Evolutionary conservation across 2,797 vertebrate species (phyloP).

Genomic region (Oceanodroma leucorhoa): DNA sequence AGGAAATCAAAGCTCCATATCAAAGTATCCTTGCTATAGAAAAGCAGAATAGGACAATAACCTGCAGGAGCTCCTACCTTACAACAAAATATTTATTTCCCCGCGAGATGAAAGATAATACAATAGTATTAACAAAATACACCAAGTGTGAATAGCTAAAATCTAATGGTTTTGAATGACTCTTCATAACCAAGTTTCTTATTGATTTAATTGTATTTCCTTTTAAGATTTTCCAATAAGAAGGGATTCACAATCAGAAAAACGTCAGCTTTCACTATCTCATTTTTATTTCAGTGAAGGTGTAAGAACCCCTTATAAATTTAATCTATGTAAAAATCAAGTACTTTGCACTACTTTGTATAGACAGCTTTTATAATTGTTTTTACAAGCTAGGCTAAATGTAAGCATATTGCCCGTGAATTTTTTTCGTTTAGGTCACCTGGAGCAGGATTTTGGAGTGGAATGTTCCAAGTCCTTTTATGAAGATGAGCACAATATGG

Average conservation of each 20-base stretch:
- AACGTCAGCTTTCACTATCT: background rate
- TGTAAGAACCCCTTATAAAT: background rate
- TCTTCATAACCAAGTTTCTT: background rate
- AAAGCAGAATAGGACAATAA: background rate
- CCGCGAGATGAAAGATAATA: background rate
- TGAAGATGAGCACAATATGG: background rate
- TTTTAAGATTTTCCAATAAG: background rate
- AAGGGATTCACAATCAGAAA: background rate
- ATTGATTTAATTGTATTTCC: background rate
- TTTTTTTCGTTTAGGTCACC: background rate
- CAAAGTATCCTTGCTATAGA: background rate
- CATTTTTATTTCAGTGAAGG: background rate
- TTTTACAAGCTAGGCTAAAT: background rate
- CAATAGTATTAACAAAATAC: background rate
- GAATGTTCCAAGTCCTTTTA: background rate
- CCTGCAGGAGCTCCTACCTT: background rate
- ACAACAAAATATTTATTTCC: background rate
- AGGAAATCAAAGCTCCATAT: background rate
- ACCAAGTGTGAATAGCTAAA: background rate
- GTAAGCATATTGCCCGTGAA: accelerated
- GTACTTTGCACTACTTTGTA: background rate
- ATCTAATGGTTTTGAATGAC: background rate
- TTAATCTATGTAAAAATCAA: background rate
- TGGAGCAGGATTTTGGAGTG: background rate
- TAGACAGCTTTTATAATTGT: background rate